phyloP scores from a whole-genome alignment of 1,140 invertebrate species.

The Aphelenchoides avenae region DNA sequence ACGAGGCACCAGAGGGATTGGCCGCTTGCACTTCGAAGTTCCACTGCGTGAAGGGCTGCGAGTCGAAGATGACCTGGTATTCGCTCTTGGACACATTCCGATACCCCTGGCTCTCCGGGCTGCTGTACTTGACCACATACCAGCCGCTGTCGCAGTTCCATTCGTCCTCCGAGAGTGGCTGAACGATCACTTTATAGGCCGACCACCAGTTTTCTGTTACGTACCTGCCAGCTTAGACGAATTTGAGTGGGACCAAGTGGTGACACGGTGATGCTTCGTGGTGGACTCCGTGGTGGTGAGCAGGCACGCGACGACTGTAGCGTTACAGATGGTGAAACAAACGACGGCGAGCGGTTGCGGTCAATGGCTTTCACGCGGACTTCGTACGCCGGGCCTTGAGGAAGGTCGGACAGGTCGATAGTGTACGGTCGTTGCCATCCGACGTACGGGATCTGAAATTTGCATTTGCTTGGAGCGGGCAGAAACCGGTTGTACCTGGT shows the following conservation, averaged over 20 bases:
- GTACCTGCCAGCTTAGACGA: conserved; percentile 49
- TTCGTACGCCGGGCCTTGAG: conserved; percentile 51
- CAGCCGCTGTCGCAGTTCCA: conserved; percentile 59
- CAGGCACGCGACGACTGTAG: conserved; percentile 36
- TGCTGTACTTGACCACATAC: conserved; percentile 58
- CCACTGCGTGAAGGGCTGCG: conserved; percentile 57
- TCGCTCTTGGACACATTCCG: conserved; percentile 53
- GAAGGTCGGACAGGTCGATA: conserved; percentile 51
- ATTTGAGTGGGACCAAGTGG: conserved; percentile 57
- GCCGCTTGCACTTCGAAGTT: conserved; percentile 57
- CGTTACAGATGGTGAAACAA: conserved; percentile 47
- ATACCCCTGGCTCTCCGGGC: conserved; percentile 52
- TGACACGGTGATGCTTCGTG: conserved; percentile 47
- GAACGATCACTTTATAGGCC: conserved; percentile 15
- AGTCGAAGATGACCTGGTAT: conserved; percentile 50
- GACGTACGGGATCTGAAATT: conserved; percentile 43
- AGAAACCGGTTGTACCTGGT: conserved; percentile 16
- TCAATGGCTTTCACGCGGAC: conserved; percentile 56
- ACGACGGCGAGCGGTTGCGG: conserved; percentile 45
- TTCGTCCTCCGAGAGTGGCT: conserved; percentile 50
- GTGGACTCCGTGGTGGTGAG: conserved; percentile 45
- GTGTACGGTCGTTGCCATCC: conserved; percentile 57
- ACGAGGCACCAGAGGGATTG: conserved; percentile 55
- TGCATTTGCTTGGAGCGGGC: background rate
- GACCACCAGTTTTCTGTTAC: background rate